Evolutionary conservation across 2,888 invertebrate genomes (phyloP), one percentile per base, ranked within the genome.

Genomic region (Enoplolaimus lenunculus): DNA sequence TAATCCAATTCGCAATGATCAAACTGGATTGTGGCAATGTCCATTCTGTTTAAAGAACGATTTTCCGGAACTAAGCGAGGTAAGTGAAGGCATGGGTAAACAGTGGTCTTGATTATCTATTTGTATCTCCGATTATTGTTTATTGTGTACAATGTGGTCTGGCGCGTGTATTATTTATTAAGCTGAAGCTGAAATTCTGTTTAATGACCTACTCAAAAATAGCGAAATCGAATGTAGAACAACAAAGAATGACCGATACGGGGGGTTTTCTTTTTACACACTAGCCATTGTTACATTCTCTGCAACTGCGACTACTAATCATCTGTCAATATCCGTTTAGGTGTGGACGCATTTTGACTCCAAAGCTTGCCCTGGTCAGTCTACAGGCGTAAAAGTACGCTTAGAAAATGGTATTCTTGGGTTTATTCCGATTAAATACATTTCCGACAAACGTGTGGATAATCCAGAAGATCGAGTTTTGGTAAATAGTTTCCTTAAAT

Each of bases 321-420:
- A n/a, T n/a, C n/a, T n/a, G n/a, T n/a, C n/a, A n/a, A n/a, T n/a
- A n/a, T n/a, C n/a, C n/a, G n/a, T n/a, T n/a, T n/a, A 84, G 84
- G 94, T 95, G 67, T 97, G 95, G 95, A 93, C 91, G 82, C 95
- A 97, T 82, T 95, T 95, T 84, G 95, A 97, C 82, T 90, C 91
- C 0, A 91, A 90, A 34, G 81, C 79, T 45, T 98, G 98, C 83
- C 94, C 92, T 0, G 98, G 98, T 0, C 90, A 92, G 80, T 91
- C 97, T 0, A 90, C 90, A 0, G 98, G 98, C 0, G 89, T 98
- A 0, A 87, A 90, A 72, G 84, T 92, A 60, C 85, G 90, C 0
- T 83, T 98, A 1, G 97, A 98, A 82, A 98, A 98, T 81, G 90
- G 90, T 0, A 79, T 85, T 45, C 89, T 88, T 21, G 94, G 94